Conservation (phyloP, 2,888 invertebrate species). For the Caenorhabditis uteleia region DNA sequence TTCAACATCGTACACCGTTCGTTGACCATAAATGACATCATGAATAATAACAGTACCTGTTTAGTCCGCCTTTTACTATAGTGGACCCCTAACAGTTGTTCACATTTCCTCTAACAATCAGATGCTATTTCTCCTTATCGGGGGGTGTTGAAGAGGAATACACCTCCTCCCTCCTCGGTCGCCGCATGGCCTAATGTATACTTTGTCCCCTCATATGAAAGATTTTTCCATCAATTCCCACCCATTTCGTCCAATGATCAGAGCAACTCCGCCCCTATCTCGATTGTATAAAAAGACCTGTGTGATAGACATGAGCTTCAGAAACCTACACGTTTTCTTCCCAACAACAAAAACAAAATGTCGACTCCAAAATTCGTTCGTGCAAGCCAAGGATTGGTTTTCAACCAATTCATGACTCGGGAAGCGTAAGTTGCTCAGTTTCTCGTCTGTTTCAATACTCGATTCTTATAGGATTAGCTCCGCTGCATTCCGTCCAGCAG, state of each 20-base stretch:
- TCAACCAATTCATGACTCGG: conserved; percentile 38
- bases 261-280: conserved; percentile 29
- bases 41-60: too few species aligned
- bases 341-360: conserved; percentile 12
- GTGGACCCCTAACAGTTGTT: too few species aligned
- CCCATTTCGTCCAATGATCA: conserved; percentile 25
- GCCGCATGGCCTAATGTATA: too few species aligned
- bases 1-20: too few species aligned
- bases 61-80: too few species aligned
- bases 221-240: conserved; percentile 2
- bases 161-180: too few species aligned
- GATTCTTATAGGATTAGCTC: conserved; percentile 30
- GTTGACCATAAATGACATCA: too few species aligned
- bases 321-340: conserved; percentile 15
- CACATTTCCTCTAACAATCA: too few species aligned
- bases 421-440: conserved; percentile 44
- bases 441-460: neutral
- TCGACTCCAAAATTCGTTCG: conserved; percentile 33
- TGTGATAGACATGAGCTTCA: conserved; percentile 15
- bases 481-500: conserved; percentile 23
- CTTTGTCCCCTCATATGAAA: too few species aligned
- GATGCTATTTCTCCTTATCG: too few species aligned
- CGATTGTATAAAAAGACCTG: conserved; percentile 21
- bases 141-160: too few species aligned
- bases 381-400: conserved; percentile 23